phyloP scores from a whole-genome alignment of 2,797 vertebrate genomes.

The Astyanax mexicanus region DNA sequence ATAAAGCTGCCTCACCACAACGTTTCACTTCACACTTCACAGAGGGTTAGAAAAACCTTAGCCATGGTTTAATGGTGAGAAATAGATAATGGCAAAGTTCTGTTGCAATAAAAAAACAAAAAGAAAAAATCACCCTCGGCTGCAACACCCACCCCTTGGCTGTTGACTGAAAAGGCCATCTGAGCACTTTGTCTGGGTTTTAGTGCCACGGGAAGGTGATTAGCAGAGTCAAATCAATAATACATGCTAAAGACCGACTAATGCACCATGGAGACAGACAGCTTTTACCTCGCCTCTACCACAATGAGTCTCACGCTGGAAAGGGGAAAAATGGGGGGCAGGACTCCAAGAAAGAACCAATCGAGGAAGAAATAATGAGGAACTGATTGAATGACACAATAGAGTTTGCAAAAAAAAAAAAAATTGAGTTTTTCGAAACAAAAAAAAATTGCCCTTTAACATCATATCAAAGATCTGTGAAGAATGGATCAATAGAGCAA shows the following conservation, averaged over 20 bases:
- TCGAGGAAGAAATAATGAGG: slow-evolving; percentile 33
- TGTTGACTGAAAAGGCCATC: slow-evolving; percentile 58
- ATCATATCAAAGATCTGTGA: too few relatives aligned
- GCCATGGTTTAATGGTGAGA: slow-evolving; percentile 4
- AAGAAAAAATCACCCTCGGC: slow-evolving; percentile 9
- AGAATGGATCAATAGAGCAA: too few relatives aligned
- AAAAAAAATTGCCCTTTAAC: too few relatives aligned
- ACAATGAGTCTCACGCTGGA: slow-evolving; percentile 63
- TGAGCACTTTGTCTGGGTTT: slow-evolving; percentile 61
- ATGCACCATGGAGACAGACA: slow-evolving; percentile 79
- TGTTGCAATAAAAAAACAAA: too few relatives aligned
- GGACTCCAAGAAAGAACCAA: too few relatives aligned
- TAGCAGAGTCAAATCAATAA: slow-evolving; percentile 80
- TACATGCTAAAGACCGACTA: slow-evolving; percentile 80
- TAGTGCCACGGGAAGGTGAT: slow-evolving; percentile 76
- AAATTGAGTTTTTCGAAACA: too few relatives aligned
- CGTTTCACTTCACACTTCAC: not conserved
- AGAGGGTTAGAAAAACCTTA: slow-evolving; percentile 11
- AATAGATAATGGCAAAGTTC: slow-evolving; percentile 28
- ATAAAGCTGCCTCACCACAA: slow-evolving; percentile 23
- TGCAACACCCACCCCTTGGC: too few relatives aligned
- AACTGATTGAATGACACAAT: not conserved
- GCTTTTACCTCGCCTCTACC: slow-evolving; percentile 64
- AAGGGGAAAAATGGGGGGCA: slow-evolving; percentile 61
- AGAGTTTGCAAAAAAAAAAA: not conserved